A percentile compares a stretch with the other conserved stretches of the same genome.
These are phyloP conservation scores for Carcharodon carcharias DNA, from an alignment of 2,797 vertebrate species.

Conservation along the genomic window DNA sequence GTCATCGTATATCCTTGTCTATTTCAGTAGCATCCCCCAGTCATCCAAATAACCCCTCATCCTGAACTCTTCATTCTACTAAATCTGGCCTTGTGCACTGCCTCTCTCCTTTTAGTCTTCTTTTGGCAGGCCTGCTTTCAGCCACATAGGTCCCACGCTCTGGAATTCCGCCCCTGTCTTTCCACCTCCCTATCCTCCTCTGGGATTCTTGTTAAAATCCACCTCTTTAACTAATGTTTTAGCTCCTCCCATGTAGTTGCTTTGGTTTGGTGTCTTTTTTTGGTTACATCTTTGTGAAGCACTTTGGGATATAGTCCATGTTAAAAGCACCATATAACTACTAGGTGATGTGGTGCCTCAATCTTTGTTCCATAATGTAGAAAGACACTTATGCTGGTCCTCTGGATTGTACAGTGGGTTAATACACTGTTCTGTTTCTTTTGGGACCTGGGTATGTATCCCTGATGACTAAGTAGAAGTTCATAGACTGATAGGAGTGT, in stretches of 20 bases:
- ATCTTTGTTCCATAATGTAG: not conserved
- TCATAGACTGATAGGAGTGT: not conserved
- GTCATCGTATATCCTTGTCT: not conserved
- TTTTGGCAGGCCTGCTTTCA: not conserved
- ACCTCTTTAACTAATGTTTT: not conserved
- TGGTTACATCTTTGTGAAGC: not conserved
- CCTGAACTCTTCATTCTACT: not conserved
- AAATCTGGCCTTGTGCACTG: not conserved
- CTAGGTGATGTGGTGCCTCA: not conserved
- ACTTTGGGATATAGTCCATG: not conserved
- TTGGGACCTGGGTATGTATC: not conserved
- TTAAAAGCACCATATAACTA: not conserved
- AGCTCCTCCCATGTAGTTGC: not conserved
- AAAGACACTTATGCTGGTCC: not conserved
- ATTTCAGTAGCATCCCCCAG: not conserved
- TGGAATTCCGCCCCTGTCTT: not conserved
- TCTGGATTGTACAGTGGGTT: not conserved
- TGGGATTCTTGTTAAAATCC: not conserved
- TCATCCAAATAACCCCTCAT: not conserved
- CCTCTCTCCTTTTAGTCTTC: not conserved
- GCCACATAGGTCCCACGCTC: not conserved
- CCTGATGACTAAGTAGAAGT: not conserved
- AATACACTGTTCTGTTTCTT: not conserved
- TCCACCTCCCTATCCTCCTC: not conserved
- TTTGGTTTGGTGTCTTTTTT: not conserved